Conservation (phyloP, 2,113 vertebrate species). For the Regulus satrapa region DNA sequence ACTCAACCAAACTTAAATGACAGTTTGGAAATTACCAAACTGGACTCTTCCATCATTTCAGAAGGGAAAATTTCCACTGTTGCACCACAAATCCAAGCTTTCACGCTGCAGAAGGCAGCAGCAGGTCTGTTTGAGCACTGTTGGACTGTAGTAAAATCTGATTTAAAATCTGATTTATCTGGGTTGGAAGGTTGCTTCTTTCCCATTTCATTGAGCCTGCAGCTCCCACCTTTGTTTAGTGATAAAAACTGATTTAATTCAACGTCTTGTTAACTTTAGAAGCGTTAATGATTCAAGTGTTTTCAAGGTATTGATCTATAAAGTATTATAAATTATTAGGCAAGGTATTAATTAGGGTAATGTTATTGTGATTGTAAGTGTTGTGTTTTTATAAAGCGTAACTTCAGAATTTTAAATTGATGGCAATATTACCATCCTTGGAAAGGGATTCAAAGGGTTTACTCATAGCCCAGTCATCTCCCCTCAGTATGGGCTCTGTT, state of each 20-base stretch:
- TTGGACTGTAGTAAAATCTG: not conserved
- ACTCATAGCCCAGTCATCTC: not conserved
- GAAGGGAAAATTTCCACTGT: constrained; percentile 86
- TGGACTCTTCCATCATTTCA: constrained; percentile 87
- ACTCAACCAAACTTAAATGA: constrained; percentile 92
- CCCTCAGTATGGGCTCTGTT: not conserved
- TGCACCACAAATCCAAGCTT: constrained; percentile 88
- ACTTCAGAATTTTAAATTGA: not conserved
- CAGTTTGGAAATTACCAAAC: constrained; percentile 92
- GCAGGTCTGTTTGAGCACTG: constrained; percentile 80
- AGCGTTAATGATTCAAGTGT: not conserved
- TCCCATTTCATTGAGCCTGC: not conserved
- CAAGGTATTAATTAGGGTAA: not conserved
- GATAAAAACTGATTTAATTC: not conserved
- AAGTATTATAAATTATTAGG: not conserved
- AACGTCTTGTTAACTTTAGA: not conserved
- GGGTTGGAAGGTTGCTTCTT: not conserved
- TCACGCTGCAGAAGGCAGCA: constrained; percentile 89
- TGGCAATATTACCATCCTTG: not conserved
- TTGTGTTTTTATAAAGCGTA: not conserved
- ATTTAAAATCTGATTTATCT: not conserved
- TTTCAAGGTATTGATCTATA: not conserved
- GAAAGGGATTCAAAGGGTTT: not conserved
- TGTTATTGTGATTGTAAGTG: not conserved
- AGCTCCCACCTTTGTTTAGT: not conserved